Evolutionary conservation across 2,888 invertebrate species (phyloP), one percentile per base, ranked within the genome.

Genomic region (Lomographa bimaculata): DNA sequence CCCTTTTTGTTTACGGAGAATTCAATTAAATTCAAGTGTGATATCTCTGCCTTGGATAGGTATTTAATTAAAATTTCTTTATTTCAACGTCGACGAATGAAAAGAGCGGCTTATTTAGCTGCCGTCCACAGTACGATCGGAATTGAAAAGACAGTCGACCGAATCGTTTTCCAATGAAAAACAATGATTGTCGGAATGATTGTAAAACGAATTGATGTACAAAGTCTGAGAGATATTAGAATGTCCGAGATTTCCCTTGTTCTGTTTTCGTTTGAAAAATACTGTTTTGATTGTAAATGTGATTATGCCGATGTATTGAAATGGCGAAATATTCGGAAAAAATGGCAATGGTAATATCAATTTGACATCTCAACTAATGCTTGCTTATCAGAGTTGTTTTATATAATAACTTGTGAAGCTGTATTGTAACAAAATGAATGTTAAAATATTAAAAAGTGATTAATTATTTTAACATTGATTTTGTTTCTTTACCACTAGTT

Each of bases 121-220:
- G 47, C 46, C 45, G 50, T 50, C 50, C 50, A 35, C 46, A 20
- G 17, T 46, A 25, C 39, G 29, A 34, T 60, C 50, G 46, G 40
- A 57, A 57, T 55, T 47, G 60, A 63, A 55, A 57, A 57, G 58
- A 56, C 57, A 50, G 54, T 54, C 26, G 30, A 16, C 50, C 49
- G 60, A 66, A 72, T 68, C 62, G 66, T 62, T 72, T 75, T 60
- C 60, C 67, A 64, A 64, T 70, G 64, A 60, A 63, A 48, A 68
- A 62, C 64, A 64, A 71, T 72, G 60, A 65, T 63, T 49, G 54
- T 53, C 55, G 55, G 59, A 62, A 63, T 62, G 60, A 66, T 58
- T 51, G 56, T 50, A 43, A 61, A 61, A 52, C 49, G 47, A 64
- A 59, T 64, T 54, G 57, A 53, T 54, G 51, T 51, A 52, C 43